Evolutionary conservation across 2,113 vertebrate genomes (phyloP).

Genomic region (human (Homo sapiens)): DNA sequence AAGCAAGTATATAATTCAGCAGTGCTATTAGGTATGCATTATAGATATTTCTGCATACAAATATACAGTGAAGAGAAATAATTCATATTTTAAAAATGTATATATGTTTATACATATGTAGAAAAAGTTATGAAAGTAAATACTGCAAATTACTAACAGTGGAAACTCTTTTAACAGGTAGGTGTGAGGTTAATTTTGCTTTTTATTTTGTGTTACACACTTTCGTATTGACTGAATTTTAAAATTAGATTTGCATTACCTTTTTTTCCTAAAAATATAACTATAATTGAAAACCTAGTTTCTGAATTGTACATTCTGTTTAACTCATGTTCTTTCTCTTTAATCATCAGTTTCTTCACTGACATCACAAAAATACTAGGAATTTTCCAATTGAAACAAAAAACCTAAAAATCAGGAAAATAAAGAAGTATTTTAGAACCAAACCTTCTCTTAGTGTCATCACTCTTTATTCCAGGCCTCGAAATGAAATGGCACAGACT

Average conservation of each 20-base stretch:
- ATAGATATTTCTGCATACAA: not conserved
- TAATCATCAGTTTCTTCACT: too few species aligned
- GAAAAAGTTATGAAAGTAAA: not conserved
- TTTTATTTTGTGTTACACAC: not conserved
- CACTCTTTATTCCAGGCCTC: not conserved
- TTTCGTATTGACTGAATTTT: not conserved
- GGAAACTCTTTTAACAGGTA: not conserved
- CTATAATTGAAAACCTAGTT: too few species aligned
- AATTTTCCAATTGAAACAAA: too few species aligned
- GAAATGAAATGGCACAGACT: not conserved
- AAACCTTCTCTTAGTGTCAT: not conserved
- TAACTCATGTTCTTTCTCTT: too few species aligned
- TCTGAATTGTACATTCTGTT: too few species aligned
- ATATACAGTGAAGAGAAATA: not conserved
- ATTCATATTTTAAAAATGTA: not conserved
- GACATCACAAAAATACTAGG: too few species aligned
- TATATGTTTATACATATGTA: not conserved
- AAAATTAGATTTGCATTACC: not conserved
- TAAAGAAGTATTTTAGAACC: too few species aligned
- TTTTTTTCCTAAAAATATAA: not conserved
- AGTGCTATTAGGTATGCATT: too few species aligned
- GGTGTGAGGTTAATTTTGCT: not conserved
- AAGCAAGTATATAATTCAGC: too few species aligned
- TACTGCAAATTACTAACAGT: not conserved
- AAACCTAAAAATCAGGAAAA: too few species aligned